Conservation (phyloP, 2,888 invertebrate genomes). For the Drosophila mercatorum region DNA sequence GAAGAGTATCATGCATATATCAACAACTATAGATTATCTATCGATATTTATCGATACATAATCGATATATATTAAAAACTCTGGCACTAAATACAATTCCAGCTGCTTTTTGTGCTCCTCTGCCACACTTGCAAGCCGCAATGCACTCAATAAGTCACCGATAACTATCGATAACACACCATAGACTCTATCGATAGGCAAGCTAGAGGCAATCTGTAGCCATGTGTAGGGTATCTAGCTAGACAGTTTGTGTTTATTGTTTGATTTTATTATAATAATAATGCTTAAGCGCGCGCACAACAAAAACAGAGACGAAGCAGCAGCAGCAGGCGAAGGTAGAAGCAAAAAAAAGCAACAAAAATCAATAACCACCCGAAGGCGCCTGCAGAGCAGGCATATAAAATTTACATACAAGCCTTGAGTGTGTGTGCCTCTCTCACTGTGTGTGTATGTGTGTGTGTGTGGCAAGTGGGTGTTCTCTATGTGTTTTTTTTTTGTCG, state of each 20-base stretch:
- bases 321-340: constrained; percentile 7
- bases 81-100: background rate
- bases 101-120: background rate
- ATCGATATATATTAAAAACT: too few species aligned
- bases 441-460: constrained; percentile 8
- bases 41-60: background rate
- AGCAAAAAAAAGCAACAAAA: constrained; percentile 50
- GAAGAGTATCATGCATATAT: background rate
- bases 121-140: background rate
- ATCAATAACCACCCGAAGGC: constrained; percentile 74
- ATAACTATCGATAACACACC: background rate
- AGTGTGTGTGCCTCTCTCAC: constrained; percentile 14
- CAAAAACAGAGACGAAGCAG: constrained; percentile 11
- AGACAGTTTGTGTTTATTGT: constrained; percentile 35
- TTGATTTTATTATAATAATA: constrained; percentile 78
- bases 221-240: constrained; percentile 1
- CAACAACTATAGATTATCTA: too few species aligned
- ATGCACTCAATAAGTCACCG: background rate
- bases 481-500: constrained; percentile 4
- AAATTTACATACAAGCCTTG: constrained; percentile 46
- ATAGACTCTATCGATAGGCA: background rate
- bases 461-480: constrained; percentile 31
- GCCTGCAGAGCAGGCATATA: constrained; percentile 34
- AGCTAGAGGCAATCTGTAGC: background rate
- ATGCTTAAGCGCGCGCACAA: constrained; percentile 47